Conservation (phyloP, 2,888 invertebrate species). For the Augochlorella aurata region DNA sequence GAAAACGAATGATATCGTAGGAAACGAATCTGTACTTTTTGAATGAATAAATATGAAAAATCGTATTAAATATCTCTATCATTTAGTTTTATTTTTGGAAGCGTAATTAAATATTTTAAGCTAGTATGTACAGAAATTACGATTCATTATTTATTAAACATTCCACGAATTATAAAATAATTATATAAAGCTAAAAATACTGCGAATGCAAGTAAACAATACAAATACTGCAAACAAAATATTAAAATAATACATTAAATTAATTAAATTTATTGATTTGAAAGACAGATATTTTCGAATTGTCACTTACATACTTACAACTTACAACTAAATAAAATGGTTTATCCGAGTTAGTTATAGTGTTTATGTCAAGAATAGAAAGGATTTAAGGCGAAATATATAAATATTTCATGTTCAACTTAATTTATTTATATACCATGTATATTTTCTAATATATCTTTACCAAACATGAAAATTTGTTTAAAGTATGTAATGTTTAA, state of each 20-base stretch:
- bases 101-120: neutral
- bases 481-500: neutral
- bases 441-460: neutral
- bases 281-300: neutral
- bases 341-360: neutral
- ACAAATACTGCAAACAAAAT: too few species aligned
- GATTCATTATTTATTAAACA: neutral
- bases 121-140: neutral
- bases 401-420: neutral
- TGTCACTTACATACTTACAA: neutral
- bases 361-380: too few species aligned
- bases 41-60: slow-evolving; percentile 45
- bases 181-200: neutral
- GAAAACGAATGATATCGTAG: slow-evolving; percentile 43
- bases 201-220: too few species aligned
- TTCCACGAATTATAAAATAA: neutral
- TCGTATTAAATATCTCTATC: slow-evolving; percentile 12
- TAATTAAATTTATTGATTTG: neutral
- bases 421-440: neutral
- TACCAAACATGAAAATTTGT: neutral
- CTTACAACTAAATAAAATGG: neutral
- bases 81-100: neutral
- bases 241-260: neutral
- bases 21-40: slow-evolving; percentile 50
- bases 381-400: neutral